Evolutionary conservation across 2,797 vertebrate species (phyloP).

Genomic region (Intellagama lesueurii): DNA sequence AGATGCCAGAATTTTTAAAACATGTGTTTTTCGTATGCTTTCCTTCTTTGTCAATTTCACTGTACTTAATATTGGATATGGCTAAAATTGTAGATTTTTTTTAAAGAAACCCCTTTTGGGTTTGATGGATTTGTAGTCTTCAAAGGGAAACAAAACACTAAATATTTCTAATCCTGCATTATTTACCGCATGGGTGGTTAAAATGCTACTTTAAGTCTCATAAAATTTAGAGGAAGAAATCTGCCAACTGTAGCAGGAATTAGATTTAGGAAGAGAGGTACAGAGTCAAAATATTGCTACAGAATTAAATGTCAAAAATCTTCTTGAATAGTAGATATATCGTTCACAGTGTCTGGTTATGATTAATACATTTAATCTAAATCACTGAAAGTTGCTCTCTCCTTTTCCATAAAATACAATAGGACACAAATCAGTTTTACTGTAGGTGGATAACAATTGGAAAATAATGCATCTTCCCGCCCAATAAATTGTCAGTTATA

Average conservation of each 20-base stretch:
- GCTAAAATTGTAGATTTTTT: constrained; percentile 78
- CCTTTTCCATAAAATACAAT: constrained; percentile 99
- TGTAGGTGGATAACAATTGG: constrained; percentile 98
- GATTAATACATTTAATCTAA: constrained; percentile 99
- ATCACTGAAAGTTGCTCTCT: constrained; percentile 97
- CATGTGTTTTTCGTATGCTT: constrained; percentile 59
- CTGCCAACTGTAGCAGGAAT: constrained; percentile 91
- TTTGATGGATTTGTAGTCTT: constrained; percentile 91
- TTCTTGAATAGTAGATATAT: constrained; percentile 99
- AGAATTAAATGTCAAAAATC: constrained; percentile 99
- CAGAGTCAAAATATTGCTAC: constrained; percentile 97
- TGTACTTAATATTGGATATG: constrained; percentile 74
- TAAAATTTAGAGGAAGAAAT: constrained; percentile 97
- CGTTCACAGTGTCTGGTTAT: constrained; percentile 98
- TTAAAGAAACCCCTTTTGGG: constrained; percentile 78
- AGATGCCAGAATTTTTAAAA: constrained; percentile 43
- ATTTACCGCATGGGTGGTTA: constrained; percentile 98
- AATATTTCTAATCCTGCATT: constrained; percentile 97
- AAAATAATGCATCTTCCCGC: constrained; percentile 99
- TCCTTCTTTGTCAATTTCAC: constrained; percentile 74
- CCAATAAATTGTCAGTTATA: constrained; percentile 99
- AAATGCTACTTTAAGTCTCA: constrained; percentile 96
- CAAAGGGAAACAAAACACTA: constrained; percentile 97
- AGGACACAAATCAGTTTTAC: constrained; percentile 99
- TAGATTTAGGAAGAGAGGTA: constrained; percentile 90